phyloP scores from a whole-genome alignment of 2,113 vertebrate species.

The Neodontobutis hainanensis region DNA sequence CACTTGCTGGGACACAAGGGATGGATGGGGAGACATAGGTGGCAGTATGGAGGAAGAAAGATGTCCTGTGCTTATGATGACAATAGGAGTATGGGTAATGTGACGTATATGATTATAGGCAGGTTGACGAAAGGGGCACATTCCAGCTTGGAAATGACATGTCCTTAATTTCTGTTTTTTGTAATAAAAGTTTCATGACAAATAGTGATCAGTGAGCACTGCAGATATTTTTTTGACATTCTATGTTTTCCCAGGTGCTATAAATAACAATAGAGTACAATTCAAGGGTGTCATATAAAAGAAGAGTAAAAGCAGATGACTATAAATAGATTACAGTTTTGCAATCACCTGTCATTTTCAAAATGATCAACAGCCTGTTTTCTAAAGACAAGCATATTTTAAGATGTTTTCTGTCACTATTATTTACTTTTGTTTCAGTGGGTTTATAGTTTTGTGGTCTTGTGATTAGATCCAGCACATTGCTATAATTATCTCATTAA shows the following conservation, averaged over 20 bases:
- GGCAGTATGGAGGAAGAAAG: slow-evolving; percentile 7
- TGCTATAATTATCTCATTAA: slow-evolving; percentile 30
- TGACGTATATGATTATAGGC: slow-evolving; percentile 51
- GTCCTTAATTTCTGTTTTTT: background rate
- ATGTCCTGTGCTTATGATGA: slow-evolving; percentile 48
- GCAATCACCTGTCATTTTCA: too few relatives aligned
- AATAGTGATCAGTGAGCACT: slow-evolving; percentile 3
- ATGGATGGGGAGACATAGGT: slow-evolving; percentile 56
- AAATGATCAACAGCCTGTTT: too few relatives aligned
- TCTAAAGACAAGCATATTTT: background rate
- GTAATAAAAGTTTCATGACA: slow-evolving; percentile 24
- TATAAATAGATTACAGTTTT: too few relatives aligned
- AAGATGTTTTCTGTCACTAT: background rate
- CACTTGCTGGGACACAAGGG: slow-evolving; percentile 33
- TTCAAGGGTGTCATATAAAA: too few relatives aligned
- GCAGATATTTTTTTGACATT: background rate
- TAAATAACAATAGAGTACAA: too few relatives aligned
- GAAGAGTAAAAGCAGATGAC: too few relatives aligned
- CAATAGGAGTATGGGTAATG: slow-evolving; percentile 43
- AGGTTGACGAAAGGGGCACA: slow-evolving; percentile 33
- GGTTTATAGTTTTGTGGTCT: slow-evolving; percentile 5
- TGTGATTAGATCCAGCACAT: background rate
- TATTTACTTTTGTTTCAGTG: background rate
- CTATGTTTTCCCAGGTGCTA: slow-evolving; percentile 9
- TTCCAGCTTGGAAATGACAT: slow-evolving; percentile 27